phyloP scores from a whole-genome alignment of 1,140 invertebrate species.

The Drosophila lowei region DNA sequence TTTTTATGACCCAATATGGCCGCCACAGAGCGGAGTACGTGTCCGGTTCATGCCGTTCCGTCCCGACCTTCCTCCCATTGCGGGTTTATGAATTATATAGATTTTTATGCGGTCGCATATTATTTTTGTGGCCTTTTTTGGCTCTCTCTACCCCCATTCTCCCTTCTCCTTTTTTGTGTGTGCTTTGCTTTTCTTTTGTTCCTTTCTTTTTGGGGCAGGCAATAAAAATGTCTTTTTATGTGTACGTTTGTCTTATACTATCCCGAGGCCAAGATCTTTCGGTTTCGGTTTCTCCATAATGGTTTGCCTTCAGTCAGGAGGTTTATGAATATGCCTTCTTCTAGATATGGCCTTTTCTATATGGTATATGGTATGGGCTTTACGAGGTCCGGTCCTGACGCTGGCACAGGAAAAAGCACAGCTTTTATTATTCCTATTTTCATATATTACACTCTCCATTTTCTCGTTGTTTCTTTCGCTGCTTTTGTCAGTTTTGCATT shows the following conservation, averaged over 20 bases:
- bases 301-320: constrained; percentile 34
- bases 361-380: constrained; percentile 40
- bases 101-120: constrained; percentile 81
- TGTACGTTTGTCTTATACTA: constrained; percentile 48
- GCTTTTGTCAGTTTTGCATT: constrained; percentile 81
- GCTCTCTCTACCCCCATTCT: constrained; percentile 32
- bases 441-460: constrained; percentile 47
- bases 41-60: constrained; percentile 36
- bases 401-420: constrained; percentile 29
- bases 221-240: constrained; percentile 79
- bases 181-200: constrained; percentile 18
- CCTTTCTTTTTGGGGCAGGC: constrained; percentile 37
- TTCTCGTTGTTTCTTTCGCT: constrained; percentile 47
- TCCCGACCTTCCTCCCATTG: constrained; percentile 15
- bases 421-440: constrained; percentile 57
- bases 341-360: background rate
- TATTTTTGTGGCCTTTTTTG: constrained; percentile 73
- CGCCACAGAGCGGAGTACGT: constrained; percentile 71
- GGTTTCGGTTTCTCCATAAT: constrained; percentile 35
- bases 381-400: constrained; percentile 20
- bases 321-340: constrained; percentile 50
- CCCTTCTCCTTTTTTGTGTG: constrained; percentile 24
- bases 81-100: constrained; percentile 78
- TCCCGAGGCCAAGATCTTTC: constrained; percentile 54
- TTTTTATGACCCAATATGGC: constrained; percentile 81